Base-by-base conservation (phyloP, 1,140 invertebrate species). In the Drosophila pseudoananassae region DNA sequence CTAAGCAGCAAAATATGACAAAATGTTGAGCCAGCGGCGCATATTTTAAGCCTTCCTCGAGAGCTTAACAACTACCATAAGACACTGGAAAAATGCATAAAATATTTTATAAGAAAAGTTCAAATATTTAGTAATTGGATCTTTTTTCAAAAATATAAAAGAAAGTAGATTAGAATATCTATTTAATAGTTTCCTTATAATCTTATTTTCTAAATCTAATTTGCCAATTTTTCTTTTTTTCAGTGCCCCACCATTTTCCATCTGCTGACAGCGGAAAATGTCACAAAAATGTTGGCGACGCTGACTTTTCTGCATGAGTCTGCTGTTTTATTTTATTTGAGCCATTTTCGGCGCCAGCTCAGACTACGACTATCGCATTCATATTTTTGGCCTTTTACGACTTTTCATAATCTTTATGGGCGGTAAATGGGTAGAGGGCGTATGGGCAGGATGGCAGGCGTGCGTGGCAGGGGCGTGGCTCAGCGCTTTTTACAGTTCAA, bases 391-490 rank as follows among this genome's bases (percentile, higher is more conserved):
- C 64, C 54, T 84, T 84, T 84, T 76, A 84, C 50, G 80, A 84
- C 60, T 76, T 78, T 83, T 76, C 66, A 83, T 85, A 85, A 85
- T 85, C 82, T 87, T 85, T 85, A 82, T 82, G 70, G 33, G 33
- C 33, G 33, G 33, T 36, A n/a, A 36, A 36, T 36, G 33, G 33
- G 33, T 36, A 27, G 60, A 6, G 43, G 14, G 40, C 29, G 61
- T 15, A 4, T 38, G 20, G 4, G 36, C 20, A 9, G 31, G 55
- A 0, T 2, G 23, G 4, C 20, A 4, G 20, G 60, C 14, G 38
- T 8, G 31, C 9, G 38, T 38, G 36, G 12, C 3, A 3, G 23
- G 63, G 51, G 50, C 47, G 63, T 64, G 51, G 75, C 70, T 75
- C 64, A 78, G 61, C 82, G 69, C 63, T 71, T 85, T 85, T 85